A percentile compares a stretch with the other conserved stretches of the same genome.
Conservation (phyloP, 2,797 vertebrate species). For the Carcharodon carcharias region DNA sequence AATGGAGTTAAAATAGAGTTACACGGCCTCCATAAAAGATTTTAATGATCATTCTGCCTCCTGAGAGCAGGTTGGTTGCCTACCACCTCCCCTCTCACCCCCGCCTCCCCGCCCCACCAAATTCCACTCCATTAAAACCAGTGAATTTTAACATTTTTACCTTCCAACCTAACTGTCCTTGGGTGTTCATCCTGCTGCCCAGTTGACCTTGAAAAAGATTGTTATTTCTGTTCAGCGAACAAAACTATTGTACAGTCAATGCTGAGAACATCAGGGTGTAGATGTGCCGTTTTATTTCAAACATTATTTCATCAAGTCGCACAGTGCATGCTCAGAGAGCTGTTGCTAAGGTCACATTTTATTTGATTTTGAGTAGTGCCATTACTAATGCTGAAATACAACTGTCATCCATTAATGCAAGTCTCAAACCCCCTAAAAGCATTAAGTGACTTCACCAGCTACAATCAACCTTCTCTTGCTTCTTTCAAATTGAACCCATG, state of each 20-base stretch:
- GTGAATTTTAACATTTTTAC: not conserved
- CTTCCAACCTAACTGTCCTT: not conserved
- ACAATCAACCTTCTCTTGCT: not conserved
- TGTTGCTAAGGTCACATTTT: conserved; percentile 21
- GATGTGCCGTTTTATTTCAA: not conserved
- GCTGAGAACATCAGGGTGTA: not conserved
- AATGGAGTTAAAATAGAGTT: not conserved
- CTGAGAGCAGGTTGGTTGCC: not conserved
- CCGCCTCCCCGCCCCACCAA: not conserved
- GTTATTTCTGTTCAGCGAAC: not conserved
- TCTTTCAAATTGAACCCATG: not conserved
- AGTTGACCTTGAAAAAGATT: not conserved
- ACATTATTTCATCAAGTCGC: conserved; percentile 8
- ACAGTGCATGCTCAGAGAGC: not conserved
- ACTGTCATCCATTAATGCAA: not conserved
- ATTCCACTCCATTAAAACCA: not conserved
- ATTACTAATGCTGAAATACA: not conserved
- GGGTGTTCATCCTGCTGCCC: too few relatives aligned
- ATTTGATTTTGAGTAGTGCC: not conserved
- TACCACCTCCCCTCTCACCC: not conserved
- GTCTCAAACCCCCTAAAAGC: not conserved
- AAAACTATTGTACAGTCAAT: not conserved
- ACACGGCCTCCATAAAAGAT: not conserved
- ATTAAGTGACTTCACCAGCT: not conserved
- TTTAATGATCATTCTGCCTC: not conserved